phyloP scores from a whole-genome alignment of 2,113 vertebrate genomes.

The Bettongia penicillata region DNA sequence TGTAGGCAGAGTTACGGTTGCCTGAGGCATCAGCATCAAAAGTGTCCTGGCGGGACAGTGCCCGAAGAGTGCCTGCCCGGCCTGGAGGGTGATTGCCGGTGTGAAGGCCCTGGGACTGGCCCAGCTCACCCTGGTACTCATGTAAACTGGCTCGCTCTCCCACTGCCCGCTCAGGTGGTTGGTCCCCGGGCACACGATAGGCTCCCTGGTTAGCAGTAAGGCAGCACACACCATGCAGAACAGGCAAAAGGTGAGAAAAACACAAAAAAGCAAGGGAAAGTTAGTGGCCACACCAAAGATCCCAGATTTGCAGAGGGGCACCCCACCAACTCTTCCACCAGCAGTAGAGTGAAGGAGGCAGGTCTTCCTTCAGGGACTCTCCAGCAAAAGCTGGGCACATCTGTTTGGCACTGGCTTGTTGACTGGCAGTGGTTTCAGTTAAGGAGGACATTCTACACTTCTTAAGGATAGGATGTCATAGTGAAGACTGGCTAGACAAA shows the following conservation, averaged over 20 bases:
- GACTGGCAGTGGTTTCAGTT: background rate
- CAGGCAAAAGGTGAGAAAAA: slow-evolving; percentile 69
- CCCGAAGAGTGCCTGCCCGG: slow-evolving; percentile 84
- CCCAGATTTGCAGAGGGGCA: background rate
- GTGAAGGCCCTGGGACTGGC: slow-evolving; percentile 84
- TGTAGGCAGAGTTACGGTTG: slow-evolving; percentile 95
- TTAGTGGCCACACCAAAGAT: slow-evolving; percentile 59
- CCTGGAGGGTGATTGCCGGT: slow-evolving; percentile 80
- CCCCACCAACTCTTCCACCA: background rate
- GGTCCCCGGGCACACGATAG: slow-evolving; percentile 92
- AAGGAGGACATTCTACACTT: background rate
- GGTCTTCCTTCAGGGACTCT: slow-evolving; percentile 27
- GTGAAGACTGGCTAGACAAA: background rate
- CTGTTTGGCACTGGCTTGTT: background rate
- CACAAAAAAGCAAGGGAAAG: slow-evolving; percentile 76
- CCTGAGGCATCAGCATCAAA: slow-evolving; percentile 94
- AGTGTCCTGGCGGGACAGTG: slow-evolving; percentile 94
- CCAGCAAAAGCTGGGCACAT: background rate
- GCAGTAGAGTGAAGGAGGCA: slow-evolving; percentile 18
- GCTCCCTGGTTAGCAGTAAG: slow-evolving; percentile 89
- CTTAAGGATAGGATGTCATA: background rate
- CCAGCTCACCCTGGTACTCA: slow-evolving; percentile 87
- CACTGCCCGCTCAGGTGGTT: slow-evolving; percentile 85
- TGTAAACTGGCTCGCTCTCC: slow-evolving; percentile 88
- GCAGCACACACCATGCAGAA: slow-evolving; percentile 87